Percentiles rank a stretch among this genome's conserved stretches.
Conservation (phyloP, 2,888 invertebrate genomes). For the Masnerella sp. region DNA sequence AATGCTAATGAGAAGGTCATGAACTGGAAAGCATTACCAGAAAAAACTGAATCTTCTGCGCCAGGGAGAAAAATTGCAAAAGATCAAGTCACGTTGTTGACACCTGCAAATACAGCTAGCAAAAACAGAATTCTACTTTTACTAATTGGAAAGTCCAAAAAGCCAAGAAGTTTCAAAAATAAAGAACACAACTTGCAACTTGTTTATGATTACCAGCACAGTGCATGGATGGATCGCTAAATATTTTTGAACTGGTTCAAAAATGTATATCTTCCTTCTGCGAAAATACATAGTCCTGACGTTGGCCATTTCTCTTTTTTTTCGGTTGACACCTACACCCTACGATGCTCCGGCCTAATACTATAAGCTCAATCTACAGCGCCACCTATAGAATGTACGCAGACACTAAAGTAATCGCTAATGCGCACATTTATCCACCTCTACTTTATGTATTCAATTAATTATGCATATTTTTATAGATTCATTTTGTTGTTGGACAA, state of each 20-base stretch:
- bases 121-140: conserved; percentile 65
- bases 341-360: too few relatives aligned
- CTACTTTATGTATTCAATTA: not conserved
- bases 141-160: conserved; percentile 66
- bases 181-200: conserved; percentile 53
- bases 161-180: conserved; percentile 64
- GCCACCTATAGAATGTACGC: too few relatives aligned
- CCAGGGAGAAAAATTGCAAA: conserved; percentile 54
- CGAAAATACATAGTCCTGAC: not conserved
- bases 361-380: too few relatives aligned
- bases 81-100: conserved; percentile 63
- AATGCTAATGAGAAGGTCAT: conserved; percentile 45
- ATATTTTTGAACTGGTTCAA: conserved; percentile 64
- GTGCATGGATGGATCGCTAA: conserved; percentile 64
- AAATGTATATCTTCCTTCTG: conserved; percentile 52
- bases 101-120: conserved; percentile 65
- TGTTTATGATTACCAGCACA: conserved; percentile 54
- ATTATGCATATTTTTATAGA: not conserved
- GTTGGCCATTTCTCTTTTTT: too few relatives aligned
- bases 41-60: conserved; percentile 58
- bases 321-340: too few relatives aligned
- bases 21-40: conserved; percentile 61
- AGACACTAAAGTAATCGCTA: not conserved
- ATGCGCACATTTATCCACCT: not conserved
- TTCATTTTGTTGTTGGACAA: conserved; percentile 1